phyloP scores from a whole-genome alignment of 1,140 invertebrate genomes.

The Campodea augens region DNA sequence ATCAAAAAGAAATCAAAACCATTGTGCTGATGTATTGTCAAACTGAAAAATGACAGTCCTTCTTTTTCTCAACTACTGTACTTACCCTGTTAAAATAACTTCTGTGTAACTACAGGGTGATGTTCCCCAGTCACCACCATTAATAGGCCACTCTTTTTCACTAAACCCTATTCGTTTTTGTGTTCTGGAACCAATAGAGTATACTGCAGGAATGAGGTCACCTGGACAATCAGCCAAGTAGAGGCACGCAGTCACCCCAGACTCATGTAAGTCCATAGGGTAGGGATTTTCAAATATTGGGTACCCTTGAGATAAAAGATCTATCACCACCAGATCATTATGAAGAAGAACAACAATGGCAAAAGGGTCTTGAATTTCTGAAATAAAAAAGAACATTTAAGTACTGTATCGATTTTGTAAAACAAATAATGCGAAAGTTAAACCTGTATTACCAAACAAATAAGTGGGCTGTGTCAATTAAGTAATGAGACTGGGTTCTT shows the following conservation, averaged over 20 bases:
- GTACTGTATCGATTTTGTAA: too few species aligned
- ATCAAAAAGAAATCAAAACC: too few species aligned
- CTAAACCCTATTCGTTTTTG: conserved; percentile 69
- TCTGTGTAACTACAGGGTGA: conserved; percentile 88
- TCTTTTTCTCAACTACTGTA: too few species aligned
- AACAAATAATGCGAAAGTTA: too few species aligned
- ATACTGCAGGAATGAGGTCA: conserved; percentile 86
- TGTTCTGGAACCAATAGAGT: conserved; percentile 59
- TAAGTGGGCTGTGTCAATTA: too few species aligned
- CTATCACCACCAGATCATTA: conserved; percentile 95
- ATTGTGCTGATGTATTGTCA: too few species aligned
- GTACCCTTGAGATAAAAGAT: conserved; percentile 82
- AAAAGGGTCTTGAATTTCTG: conserved; percentile 92
- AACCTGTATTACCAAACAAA: too few species aligned
- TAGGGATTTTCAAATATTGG: conserved; percentile 98
- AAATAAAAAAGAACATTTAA: conserved; percentile 20
- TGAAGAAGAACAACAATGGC: conserved; percentile 91
- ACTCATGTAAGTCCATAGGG: conserved; percentile 97
- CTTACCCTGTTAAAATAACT: conserved; percentile 84
- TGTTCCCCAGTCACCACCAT: conserved; percentile 85
- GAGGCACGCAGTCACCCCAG: conserved; percentile 83
- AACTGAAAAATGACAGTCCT: too few species aligned
- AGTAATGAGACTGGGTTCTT: too few species aligned
- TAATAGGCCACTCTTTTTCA: conserved; percentile 87
- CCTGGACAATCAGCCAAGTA: conserved; percentile 95